Evolutionary conservation across 2,113 vertebrate species (phyloP).

Genomic region (Bos indicus): DNA sequence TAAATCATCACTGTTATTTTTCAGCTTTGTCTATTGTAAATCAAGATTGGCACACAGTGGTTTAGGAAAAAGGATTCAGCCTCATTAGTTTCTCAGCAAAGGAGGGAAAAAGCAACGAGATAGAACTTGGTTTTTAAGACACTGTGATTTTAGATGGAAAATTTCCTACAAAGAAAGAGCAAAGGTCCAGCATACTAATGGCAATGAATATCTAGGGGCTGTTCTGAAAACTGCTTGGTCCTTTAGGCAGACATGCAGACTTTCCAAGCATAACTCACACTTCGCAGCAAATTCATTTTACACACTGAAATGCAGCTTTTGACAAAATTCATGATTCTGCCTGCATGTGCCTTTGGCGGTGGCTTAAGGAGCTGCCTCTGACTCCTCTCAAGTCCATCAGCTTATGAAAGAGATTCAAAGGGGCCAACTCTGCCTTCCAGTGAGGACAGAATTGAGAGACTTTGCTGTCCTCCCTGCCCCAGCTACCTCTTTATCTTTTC

Average conservation of each 20-base stretch:
- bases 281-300: background rate
- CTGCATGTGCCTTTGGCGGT: background rate
- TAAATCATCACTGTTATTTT: background rate
- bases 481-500: background rate
- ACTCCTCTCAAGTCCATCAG: background rate
- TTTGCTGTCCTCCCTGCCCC: background rate
- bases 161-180: background rate
- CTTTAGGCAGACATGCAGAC: background rate
- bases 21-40: background rate
- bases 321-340: background rate
- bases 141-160: background rate
- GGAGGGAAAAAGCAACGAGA: accelerated
- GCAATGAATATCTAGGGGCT: background rate
- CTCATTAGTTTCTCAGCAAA: background rate
- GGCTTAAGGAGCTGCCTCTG: background rate
- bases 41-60: background rate
- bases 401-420: background rate
- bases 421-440: background rate
- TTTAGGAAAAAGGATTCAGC: background rate
- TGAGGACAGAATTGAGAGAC: background rate
- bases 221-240: background rate
- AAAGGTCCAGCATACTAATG: background rate
- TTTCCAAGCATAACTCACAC: background rate
- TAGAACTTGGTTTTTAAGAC: background rate
- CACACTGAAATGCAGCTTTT: background rate